Percentiles rank a stretch among this genome's conserved stretches.
Evolutionary conservation across 2,888 invertebrate species (phyloP).

Genomic region (Pseudolycoriella hygida): DNA sequence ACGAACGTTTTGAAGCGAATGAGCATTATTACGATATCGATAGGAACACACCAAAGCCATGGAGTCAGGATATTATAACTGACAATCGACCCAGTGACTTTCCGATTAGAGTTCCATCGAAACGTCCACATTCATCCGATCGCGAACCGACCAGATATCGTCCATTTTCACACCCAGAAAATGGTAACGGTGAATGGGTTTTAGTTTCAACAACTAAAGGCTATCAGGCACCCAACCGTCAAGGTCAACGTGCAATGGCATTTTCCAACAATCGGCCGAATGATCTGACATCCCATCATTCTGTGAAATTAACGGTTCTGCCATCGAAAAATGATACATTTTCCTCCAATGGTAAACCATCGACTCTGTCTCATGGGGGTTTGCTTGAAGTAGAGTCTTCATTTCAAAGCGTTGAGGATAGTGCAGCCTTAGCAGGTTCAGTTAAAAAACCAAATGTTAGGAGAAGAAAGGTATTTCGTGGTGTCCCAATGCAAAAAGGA

Average conservation of each 20-base stretch:
- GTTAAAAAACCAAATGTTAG: constrained; percentile 14
- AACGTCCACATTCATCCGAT: not conserved
- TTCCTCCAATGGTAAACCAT: constrained; percentile 30
- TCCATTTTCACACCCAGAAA: constrained; percentile 39
- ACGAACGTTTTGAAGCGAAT: not conserved
- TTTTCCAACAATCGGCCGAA: constrained; percentile 11
- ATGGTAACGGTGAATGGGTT: constrained; percentile 61
- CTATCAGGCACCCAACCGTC: constrained; percentile 32
- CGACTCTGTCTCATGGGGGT: constrained; percentile 54
- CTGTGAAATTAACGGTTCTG: constrained; percentile 46
- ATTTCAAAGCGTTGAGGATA: constrained; percentile 49
- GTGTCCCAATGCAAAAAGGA: constrained; percentile 2
- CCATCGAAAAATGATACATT: constrained; percentile 30
- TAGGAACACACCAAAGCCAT: constrained; percentile 17
- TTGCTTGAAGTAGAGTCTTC: constrained; percentile 55
- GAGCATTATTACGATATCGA: constrained; percentile 3
- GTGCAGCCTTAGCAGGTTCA: constrained; percentile 25
- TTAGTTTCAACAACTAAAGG: constrained; percentile 61
- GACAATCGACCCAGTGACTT: constrained; percentile 30
- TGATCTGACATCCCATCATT: constrained; percentile 23
- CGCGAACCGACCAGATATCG: constrained; percentile 19
- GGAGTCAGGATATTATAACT: constrained; percentile 35
- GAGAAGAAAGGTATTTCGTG: constrained; percentile 13
- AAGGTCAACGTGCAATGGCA: constrained; percentile 27
- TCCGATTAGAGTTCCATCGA: not conserved